A percentile compares a stretch with the other conserved stretches of the same genome.
Conservation (phyloP, 2,888 invertebrate genomes). For the Acheta domesticus region DNA sequence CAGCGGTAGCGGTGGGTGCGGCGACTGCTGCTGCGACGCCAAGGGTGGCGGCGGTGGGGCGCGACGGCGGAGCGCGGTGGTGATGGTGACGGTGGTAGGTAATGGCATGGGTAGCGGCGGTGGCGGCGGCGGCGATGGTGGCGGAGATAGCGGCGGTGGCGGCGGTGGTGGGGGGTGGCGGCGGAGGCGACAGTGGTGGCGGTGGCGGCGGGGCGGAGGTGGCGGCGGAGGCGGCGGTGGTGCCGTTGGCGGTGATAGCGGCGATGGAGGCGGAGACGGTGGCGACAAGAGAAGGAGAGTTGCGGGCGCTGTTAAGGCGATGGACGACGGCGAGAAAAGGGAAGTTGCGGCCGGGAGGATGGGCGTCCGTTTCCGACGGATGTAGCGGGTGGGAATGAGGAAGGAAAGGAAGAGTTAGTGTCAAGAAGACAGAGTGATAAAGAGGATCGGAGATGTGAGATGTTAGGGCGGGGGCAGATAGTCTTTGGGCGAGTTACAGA, state of each 20-base stretch:
- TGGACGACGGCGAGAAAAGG: background rate
- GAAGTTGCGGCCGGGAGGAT: background rate
- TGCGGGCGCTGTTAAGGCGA: background rate
- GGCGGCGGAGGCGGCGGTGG: background rate
- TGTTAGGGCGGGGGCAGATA: too few relatives aligned
- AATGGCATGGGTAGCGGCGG: background rate
- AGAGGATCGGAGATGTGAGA: too few relatives aligned
- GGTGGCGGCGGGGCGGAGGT: background rate
- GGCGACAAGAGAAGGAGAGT: background rate
- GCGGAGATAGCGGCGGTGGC: background rate
- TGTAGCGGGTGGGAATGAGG: too few relatives aligned
- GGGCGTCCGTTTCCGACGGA: too few relatives aligned
- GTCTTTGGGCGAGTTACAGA: too few relatives aligned
- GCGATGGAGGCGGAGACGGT: background rate
- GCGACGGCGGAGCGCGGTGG: background rate
- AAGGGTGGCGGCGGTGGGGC: background rate
- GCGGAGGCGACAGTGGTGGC: background rate
- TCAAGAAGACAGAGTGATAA: too few relatives aligned
- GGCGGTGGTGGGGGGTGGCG: background rate
- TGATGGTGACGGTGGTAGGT: background rate
- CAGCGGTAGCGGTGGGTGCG: background rate
- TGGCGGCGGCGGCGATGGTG: background rate
- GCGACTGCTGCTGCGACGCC: background rate
- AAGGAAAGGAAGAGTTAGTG: too few relatives aligned
- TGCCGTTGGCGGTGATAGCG: background rate